Evolutionary conservation across 1,140 invertebrate species (phyloP).

Genomic region (Pemphigus obesinymphae): DNA sequence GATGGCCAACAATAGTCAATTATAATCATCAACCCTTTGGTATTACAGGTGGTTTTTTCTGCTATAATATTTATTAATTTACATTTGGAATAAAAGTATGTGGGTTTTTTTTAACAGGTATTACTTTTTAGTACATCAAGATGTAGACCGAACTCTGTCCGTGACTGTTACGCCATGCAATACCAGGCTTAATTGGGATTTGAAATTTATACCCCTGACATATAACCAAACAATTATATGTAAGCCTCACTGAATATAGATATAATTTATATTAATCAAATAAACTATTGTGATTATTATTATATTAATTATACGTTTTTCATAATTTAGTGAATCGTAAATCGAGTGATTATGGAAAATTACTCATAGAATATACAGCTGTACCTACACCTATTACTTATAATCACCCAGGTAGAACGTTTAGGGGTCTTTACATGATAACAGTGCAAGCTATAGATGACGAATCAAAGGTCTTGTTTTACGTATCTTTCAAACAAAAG

Average conservation of each 20-base stretch:
- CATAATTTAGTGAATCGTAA: not conserved
- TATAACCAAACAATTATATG: not conserved
- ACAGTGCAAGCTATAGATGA: not conserved
- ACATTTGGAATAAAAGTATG: not conserved
- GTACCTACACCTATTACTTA: not conserved
- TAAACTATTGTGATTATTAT: no score
- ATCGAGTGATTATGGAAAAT: not conserved
- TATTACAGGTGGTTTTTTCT: not conserved
- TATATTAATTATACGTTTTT: not conserved
- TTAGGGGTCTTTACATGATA: constrained; percentile 1
- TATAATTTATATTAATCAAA: not conserved
- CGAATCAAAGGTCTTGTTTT: not conserved
- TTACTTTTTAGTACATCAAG: constrained; percentile 13
- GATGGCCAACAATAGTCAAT: not conserved
- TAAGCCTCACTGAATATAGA: not conserved
- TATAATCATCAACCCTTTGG: not conserved
- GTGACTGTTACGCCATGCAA: constrained; percentile 11
- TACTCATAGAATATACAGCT: constrained; percentile 5
- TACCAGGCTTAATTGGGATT: not conserved
- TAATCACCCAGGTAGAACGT: not conserved
- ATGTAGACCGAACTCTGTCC: not conserved
- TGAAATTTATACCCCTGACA: not conserved
- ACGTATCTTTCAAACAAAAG: not conserved
- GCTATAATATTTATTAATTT: not conserved
- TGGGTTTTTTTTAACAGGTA: not conserved